Evolutionary conservation across 2,113 vertebrate species (phyloP), one percentile per base, ranked within the genome.

Genomic region (Pygathrix nemaeus): DNA sequence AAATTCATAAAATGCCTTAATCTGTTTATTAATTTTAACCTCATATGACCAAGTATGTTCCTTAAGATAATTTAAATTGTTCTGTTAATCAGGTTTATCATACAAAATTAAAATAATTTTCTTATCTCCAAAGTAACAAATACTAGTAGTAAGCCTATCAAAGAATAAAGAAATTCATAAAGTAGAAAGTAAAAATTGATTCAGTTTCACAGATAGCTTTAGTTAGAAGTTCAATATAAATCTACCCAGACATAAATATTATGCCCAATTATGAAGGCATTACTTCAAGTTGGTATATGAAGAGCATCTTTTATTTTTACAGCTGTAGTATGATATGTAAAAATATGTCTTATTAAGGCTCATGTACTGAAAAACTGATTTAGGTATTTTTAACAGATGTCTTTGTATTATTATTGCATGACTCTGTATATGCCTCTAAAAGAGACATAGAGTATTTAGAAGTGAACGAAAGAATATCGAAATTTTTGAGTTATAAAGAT

Each of bases 21-120:
- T 55, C 16, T 89, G 1, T 86, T 93, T 76, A 89, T 79, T 90
- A 92, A 70, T 35, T 32, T 68, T 52, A 88, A 35, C 0, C 3
- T 59, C 11, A 21, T 80, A 23, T 72, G 9, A 59, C 11, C 2
- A 96, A 21, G 1, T 64, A 68, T 35, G 1, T 84, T 5, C 13
- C 78, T 91, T 76, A 94, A 78, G 5, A 57, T 73, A 55, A 80
- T 25, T 48, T 84, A 93, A 61, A 55, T 55, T 55, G 10, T 27
- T 80, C 12, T 21, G 52, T 48, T 84, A 84, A 48, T 88, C 3
- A 40, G 6, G 18, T 79, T 90, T 85, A 66, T 30, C 3, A 84
- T 52, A n/a, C 4, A 92, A 87, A 87, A 76, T 76, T 79, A 52
- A 95, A 88, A 88, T 57, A 52, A 35, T 83, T 84, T 84, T 86